A percentile compares a stretch with the other conserved stretches of the same genome.
These are phyloP conservation scores for Brachynemurus nebulosus DNA, from an alignment of 2,888 invertebrate genomes.

Conservation along the genomic window DNA sequence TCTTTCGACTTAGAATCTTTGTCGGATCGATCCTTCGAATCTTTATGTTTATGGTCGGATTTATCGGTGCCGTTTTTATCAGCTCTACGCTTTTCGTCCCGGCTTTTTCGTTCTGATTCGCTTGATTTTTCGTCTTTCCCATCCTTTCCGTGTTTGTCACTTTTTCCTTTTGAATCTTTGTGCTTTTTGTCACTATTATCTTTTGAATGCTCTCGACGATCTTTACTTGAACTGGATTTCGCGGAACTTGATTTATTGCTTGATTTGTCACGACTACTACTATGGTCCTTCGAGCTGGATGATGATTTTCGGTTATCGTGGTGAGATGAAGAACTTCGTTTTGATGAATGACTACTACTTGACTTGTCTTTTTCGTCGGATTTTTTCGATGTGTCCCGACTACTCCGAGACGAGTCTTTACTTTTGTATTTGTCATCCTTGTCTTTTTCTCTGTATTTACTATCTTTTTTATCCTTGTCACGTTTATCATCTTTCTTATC, in stretches of 20 bases:
- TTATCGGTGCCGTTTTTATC: too few relatives aligned
- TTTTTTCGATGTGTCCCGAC: too few relatives aligned
- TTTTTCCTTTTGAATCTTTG: constrained; percentile 8
- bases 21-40: constrained; percentile 26
- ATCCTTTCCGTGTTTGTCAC: neutral
- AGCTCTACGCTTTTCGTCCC: constrained; percentile 22
- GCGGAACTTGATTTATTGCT: constrained; percentile 2
- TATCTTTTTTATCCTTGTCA: constrained; percentile 12
- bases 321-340: neutral
- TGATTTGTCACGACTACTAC: too few relatives aligned
- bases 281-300: neutral
- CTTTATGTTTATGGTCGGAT: constrained; percentile 22
- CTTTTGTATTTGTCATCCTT: constrained; percentile 8
- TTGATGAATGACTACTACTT: constrained; percentile 6
- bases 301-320: neutral
- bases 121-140: constrained; percentile 25
- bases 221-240: neutral
- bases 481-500: constrained; percentile 14
- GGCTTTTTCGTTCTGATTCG: constrained; percentile 31
- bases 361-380: constrained; percentile 8
- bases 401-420: constrained; percentile 2
- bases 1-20: constrained; percentile 23
- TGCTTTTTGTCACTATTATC: constrained; percentile 22
- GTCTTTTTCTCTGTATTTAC: constrained; percentile 12
- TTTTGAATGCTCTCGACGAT: constrained; percentile 26